Evolutionary conservation across 2,113 vertebrate species (phyloP).

Genomic region (Nothocercus nigrocapillus): DNA sequence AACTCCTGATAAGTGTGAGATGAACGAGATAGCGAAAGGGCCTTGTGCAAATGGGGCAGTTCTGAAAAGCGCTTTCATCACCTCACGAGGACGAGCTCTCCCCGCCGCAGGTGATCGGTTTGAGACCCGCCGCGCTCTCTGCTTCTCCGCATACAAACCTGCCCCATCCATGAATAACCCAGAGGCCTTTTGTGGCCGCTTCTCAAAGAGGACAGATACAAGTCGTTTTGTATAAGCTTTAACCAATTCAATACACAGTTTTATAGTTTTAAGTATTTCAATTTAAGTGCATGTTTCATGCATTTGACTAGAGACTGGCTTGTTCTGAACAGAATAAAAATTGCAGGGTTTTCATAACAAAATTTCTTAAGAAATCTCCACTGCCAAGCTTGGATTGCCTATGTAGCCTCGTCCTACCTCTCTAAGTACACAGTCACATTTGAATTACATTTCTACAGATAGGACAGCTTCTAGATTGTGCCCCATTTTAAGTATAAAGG

Average conservation of each 20-base stretch:
- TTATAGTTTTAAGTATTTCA: neutral
- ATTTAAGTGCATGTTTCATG: neutral
- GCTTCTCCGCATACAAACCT: conserved; percentile 23
- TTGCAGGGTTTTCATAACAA: neutral
- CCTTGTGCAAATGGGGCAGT: neutral
- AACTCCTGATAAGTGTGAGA: neutral
- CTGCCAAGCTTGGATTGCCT: neutral
- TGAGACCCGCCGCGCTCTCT: neutral
- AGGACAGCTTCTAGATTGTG: neutral
- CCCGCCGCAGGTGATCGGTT: neutral
- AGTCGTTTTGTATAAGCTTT: neutral
- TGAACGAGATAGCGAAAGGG: conserved; percentile 37
- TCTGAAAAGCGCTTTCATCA: neutral
- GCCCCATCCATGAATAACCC: conserved; percentile 2
- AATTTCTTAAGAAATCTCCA: neutral
- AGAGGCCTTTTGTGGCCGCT: neutral
- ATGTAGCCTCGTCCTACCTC: neutral
- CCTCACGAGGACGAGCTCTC: neutral
- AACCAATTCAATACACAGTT: neutral
- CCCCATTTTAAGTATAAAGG: neutral
- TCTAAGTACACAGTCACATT: neutral
- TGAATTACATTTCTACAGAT: neutral
- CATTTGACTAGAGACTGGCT: neutral
- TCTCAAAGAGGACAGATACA: neutral
- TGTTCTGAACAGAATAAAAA: neutral